Conservation (phyloP, 2,888 invertebrate species). For the Aspidapion aeneum region DNA sequence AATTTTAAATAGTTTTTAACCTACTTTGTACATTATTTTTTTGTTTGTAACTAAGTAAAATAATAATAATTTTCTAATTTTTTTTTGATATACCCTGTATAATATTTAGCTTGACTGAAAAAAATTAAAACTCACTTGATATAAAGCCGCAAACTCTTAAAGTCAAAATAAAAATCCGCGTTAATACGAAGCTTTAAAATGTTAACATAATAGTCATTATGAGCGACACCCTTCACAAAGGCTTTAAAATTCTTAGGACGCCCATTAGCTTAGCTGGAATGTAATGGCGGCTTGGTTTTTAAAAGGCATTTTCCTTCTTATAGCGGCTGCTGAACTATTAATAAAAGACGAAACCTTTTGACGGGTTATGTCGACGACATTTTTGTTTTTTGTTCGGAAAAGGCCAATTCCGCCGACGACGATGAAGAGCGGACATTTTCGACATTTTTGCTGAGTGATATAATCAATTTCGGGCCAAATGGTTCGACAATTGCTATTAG, state of each 20-base stretch:
- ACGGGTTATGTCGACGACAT: neutral
- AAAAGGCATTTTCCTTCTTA: neutral
- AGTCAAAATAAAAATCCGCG: neutral
- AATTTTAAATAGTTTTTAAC: no score
- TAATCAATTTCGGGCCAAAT: neutral
- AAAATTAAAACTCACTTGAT: no score
- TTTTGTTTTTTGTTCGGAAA: neutral
- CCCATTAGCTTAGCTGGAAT: constrained; percentile 13
- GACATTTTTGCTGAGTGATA: neutral
- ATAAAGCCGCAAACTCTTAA: neutral
- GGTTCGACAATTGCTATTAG: no score
- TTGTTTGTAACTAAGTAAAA: no score
- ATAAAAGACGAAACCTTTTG: neutral
- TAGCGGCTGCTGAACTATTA: neutral
- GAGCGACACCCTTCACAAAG: constrained; percentile 16
- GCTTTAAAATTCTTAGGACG: constrained; percentile 19
- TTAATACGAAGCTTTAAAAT: constrained; percentile 13
- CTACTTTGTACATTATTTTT: no score
- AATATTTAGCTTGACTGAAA: no score
- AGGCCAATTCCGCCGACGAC: neutral
- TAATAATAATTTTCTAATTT: no score
- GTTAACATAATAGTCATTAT: constrained; percentile 18
- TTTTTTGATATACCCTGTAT: no score
- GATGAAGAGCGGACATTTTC: neutral
- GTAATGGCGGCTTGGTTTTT: constrained; percentile 10